A percentile compares a stretch with the other conserved stretches of the same genome.
Conservation (phyloP, 2,888 invertebrate species). For the Phanerotoma sp. region DNA sequence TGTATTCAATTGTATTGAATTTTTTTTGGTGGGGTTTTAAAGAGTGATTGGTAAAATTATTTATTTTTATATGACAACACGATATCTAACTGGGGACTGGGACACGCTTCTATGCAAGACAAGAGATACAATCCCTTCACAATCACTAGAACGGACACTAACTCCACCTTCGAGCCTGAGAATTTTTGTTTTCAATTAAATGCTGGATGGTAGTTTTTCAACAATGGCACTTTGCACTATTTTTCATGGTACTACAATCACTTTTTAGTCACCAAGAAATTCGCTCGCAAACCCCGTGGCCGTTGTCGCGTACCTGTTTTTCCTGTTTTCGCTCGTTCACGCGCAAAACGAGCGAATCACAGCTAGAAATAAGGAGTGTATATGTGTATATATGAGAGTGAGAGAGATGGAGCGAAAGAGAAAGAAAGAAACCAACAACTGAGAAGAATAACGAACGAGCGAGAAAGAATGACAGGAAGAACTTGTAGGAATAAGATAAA, state of each 20-base stretch:
- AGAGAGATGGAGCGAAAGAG: conserved; percentile 11
- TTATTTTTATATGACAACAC: conserved; percentile 17
- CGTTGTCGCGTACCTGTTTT: conserved; percentile 36
- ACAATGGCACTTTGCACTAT: conserved; percentile 7
- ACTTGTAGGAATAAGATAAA: conserved; percentile 2
- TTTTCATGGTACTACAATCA: conserved; percentile 4
- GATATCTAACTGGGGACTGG: conserved; percentile 25
- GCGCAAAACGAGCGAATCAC: conserved; percentile 24
- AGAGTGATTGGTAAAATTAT: too few relatives aligned
- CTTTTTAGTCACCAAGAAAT: conserved; percentile 17
- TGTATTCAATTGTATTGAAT: too few relatives aligned
- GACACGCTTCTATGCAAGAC: conserved; percentile 25
- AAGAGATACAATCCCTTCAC: conserved; percentile 25
- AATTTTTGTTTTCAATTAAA: too few relatives aligned
- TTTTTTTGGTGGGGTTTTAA: too few relatives aligned
- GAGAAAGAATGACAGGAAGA: neutral
- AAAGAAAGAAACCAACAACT: neutral
- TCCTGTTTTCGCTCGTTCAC: conserved; percentile 37
- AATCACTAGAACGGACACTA: neutral
- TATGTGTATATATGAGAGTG: conserved; percentile 9
- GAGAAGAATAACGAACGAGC: conserved; percentile 14
- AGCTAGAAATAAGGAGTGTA: conserved; percentile 5
- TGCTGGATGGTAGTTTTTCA: neutral
- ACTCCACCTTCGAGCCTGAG: conserved; percentile 18
- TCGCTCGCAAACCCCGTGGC: conserved; percentile 28